Conservation (phyloP, 2,113 vertebrate genomes). For the Psilopsiagon aurifrons region DNA sequence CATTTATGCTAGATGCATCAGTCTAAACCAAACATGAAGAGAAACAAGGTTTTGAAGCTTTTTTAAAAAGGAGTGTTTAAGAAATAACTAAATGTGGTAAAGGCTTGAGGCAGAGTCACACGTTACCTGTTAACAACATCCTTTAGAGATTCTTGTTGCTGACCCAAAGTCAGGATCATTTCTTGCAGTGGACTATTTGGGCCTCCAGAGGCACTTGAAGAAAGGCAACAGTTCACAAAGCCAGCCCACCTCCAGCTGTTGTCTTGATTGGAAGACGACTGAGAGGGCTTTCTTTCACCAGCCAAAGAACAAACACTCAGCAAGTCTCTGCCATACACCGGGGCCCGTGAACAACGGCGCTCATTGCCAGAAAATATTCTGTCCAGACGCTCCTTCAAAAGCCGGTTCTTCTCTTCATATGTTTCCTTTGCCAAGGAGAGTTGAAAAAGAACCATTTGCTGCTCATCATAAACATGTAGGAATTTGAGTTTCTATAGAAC, state of each 20-base stretch:
- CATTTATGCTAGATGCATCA: neutral
- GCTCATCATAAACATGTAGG: neutral
- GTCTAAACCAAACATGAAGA: neutral
- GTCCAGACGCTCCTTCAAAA: conserved; percentile 86
- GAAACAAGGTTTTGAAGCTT: neutral
- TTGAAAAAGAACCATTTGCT: neutral
- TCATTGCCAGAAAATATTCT: conserved; percentile 86
- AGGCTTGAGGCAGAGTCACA: neutral
- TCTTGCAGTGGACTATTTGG: conserved; percentile 58
- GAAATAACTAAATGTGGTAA: neutral
- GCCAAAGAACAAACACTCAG: conserved; percentile 78
- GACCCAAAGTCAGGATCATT: conserved; percentile 71
- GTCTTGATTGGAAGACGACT: conserved; percentile 17
- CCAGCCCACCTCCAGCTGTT: conserved; percentile 82
- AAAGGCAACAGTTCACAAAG: conserved; percentile 73
- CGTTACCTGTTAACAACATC: conserved; percentile 78
- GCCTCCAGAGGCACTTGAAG: neutral
- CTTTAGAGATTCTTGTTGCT: conserved; percentile 65
- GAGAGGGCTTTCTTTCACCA: neutral
- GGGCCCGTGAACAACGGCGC: conserved; percentile 83
- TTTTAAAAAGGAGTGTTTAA: neutral
- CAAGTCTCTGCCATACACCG: conserved; percentile 89
- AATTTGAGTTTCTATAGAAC: neutral
- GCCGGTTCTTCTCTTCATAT: conserved; percentile 84
- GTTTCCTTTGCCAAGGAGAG: conserved; percentile 78